Conservation (phyloP, 1,140 invertebrate species). For the Penaeus vannamei region DNA sequence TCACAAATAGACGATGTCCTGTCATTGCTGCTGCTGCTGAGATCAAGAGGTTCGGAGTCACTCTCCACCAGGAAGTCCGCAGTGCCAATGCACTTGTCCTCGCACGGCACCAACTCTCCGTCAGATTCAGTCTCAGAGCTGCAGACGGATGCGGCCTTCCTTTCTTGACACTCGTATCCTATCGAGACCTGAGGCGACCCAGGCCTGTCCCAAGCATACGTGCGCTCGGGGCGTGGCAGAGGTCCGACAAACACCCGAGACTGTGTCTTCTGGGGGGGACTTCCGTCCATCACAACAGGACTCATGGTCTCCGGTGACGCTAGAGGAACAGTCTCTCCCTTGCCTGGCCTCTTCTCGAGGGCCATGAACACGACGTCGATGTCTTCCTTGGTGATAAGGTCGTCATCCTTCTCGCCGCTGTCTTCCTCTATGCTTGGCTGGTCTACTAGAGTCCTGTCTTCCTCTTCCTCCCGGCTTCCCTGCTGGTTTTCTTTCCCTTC, state of each 20-base stretch:
- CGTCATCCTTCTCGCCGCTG: slow-evolving; percentile 31
- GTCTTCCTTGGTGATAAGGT: slow-evolving; percentile 42
- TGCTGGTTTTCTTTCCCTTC: not conserved
- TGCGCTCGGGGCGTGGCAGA: too few relatives aligned
- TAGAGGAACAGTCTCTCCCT: not conserved
- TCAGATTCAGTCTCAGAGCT: slow-evolving; percentile 59
- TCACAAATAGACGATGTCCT: not conserved
- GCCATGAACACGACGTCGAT: slow-evolving; percentile 44
- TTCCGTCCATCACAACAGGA: too few relatives aligned
- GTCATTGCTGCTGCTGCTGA: slow-evolving; percentile 11
- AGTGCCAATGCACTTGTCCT: slow-evolving; percentile 60
- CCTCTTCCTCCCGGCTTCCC: not conserved
- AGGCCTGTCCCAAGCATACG: not conserved
- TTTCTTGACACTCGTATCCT: slow-evolving; percentile 54
- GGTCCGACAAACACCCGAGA: too few relatives aligned
- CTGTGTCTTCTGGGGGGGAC: too few relatives aligned
- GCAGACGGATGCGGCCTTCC: slow-evolving; percentile 25
- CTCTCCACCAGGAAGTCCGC: slow-evolving; percentile 31
- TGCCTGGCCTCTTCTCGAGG: slow-evolving; percentile 41
- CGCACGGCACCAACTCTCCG: slow-evolving; percentile 56
- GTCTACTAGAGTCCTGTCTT: not conserved
- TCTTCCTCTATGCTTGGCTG: slow-evolving; percentile 9
- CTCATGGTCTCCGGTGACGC: too few relatives aligned
- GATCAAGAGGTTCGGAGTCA: slow-evolving; percentile 36
- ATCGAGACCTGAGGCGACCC: slow-evolving; percentile 44